These are phyloP conservation scores for Climacteris rufus DNA, from an alignment of 2,113 vertebrate species.

Conservation along the genomic window DNA sequence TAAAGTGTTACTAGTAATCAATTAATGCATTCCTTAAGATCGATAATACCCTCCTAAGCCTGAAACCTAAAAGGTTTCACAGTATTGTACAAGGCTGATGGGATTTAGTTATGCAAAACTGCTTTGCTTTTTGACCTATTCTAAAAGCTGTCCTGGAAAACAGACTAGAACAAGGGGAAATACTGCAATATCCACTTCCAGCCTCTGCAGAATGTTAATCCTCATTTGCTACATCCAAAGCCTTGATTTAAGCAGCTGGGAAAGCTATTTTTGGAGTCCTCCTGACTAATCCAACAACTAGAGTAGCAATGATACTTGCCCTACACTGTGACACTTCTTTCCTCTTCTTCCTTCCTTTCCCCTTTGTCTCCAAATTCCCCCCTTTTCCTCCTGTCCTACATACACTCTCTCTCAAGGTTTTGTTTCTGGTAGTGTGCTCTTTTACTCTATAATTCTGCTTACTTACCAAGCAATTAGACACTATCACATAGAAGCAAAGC, in stretches of 20 bases:
- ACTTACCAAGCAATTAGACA: background rate
- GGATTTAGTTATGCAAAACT: background rate
- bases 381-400: background rate
- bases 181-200: background rate
- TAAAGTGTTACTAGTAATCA: background rate
- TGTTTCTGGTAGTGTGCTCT: background rate
- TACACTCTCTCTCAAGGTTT: background rate
- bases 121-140: background rate
- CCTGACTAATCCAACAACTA: constrained; percentile 9
- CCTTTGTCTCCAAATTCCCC: background rate
- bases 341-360: background rate
- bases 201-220: constrained; percentile 32
- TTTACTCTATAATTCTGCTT: background rate
- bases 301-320: background rate
- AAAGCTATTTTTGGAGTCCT: constrained; percentile 41
- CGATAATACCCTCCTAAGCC: background rate
- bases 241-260: background rate
- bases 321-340: background rate
- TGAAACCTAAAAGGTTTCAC: background rate
- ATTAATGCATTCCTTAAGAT: background rate
- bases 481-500: background rate
- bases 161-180: background rate
- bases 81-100: background rate
- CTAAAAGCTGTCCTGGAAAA: background rate
- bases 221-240: background rate